Evolutionary conservation across 2,113 vertebrate species (phyloP).

Genomic region (Apteryx mantelli): DNA sequence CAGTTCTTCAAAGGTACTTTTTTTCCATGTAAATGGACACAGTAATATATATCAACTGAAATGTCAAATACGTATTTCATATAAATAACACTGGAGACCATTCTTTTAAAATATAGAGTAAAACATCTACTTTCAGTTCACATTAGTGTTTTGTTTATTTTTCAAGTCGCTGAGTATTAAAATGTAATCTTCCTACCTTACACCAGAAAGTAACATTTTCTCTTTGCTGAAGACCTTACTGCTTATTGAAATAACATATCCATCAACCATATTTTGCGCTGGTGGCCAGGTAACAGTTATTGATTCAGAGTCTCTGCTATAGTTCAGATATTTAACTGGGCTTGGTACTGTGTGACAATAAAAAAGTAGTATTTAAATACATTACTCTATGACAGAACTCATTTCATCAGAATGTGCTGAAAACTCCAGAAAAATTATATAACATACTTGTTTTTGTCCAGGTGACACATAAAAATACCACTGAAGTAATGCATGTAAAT

Average conservation of each 20-base stretch:
- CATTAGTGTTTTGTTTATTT: background rate
- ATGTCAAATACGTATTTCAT: background rate
- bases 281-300: slow-evolving; percentile 77
- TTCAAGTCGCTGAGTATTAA: background rate
- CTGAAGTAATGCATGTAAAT: fast-evolving
- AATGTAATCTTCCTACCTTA: slow-evolving; percentile 71
- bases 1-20: background rate
- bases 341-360: slow-evolving; percentile 75
- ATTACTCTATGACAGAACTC: background rate
- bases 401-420: background rate
- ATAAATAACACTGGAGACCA: background rate
- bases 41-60: background rate
- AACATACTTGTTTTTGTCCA: background rate
- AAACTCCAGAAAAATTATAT: background rate
- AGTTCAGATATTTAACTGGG: slow-evolving; percentile 71
- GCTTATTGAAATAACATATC: slow-evolving; percentile 80
- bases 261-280: slow-evolving; percentile 67
- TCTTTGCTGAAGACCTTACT: slow-evolving; percentile 72
- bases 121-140: background rate
- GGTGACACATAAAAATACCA: background rate
- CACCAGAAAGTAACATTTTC: slow-evolving; percentile 61
- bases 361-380: background rate
- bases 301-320: slow-evolving; percentile 80
- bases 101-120: background rate
- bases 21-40: background rate